Evolutionary conservation across 2,888 invertebrate genomes (phyloP).

Genomic region (Cyrtodaria siliqua): DNA sequence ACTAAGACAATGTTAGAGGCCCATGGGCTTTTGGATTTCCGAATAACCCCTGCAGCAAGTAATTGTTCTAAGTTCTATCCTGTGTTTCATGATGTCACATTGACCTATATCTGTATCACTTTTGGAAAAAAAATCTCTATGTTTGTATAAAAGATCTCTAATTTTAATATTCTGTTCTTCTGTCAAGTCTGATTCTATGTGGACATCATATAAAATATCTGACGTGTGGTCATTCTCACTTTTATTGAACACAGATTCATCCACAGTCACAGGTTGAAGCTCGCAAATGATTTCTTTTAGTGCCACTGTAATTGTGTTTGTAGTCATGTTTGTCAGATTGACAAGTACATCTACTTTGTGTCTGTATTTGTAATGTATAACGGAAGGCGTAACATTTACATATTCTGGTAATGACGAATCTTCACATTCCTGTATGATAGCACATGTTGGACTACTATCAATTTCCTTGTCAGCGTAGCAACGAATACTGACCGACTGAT

Average conservation of each 20-base stretch:
- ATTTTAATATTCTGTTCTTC: neutral
- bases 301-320: conserved; percentile 35
- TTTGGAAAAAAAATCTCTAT: conserved; percentile 21
- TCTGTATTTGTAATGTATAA: conserved; percentile 21
- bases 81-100: conserved; percentile 15
- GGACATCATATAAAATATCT: neutral
- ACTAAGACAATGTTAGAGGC: conserved; percentile 2
- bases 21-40: conserved; percentile 1
- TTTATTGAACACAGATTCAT: conserved; percentile 4
- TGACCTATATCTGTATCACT: conserved; percentile 12
- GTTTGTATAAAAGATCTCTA: conserved; percentile 1
- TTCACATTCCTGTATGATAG: conserved; percentile 37
- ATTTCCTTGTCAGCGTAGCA: conserved; percentile 25
- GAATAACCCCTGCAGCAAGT: neutral
- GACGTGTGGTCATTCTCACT: neutral
- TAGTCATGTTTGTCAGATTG: conserved; percentile 37
- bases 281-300: conserved; percentile 27
- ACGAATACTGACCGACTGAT: conserved; percentile 17
- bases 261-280: conserved; percentile 14
- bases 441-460: conserved; percentile 34
- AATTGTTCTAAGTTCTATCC: conserved; percentile 10
- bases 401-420: conserved; percentile 18
- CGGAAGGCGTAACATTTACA: conserved; percentile 39
- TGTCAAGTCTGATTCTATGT: conserved; percentile 10
- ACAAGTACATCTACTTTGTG: conserved; percentile 24